Conservation (phyloP, 1,140 invertebrate species). For the Adoxophyes honmai region DNA sequence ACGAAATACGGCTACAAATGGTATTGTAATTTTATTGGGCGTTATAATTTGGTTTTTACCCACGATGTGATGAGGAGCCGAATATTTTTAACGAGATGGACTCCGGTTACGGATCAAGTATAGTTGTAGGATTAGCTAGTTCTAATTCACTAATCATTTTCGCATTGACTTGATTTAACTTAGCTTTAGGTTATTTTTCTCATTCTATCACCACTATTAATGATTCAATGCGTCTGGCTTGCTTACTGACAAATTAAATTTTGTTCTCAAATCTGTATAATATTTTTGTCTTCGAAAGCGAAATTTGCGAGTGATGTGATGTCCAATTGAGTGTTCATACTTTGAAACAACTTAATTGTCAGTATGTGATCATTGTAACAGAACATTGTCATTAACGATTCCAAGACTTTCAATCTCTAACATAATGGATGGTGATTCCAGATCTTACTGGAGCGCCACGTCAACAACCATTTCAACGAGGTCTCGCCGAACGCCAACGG, state of each 20-base stretch:
- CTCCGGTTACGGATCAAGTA: conserved; percentile 35
- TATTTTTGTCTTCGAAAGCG: no score
- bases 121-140: conserved; percentile 34
- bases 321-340: no score
- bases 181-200: neutral
- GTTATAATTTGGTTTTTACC: conserved; percentile 21
- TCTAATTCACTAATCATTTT: neutral
- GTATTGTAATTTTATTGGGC: conserved; percentile 22
- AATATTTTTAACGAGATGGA: conserved; percentile 17
- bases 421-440: conserved; percentile 64
- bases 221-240: no score
- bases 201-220: neutral
- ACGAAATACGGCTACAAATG: no score
- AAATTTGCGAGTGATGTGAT: no score
- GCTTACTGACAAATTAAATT: no score
- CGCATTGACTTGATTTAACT: no score
- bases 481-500: conserved; percentile 74
- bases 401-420: conserved; percentile 15
- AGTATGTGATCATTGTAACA: neutral
- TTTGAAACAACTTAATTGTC: neutral
- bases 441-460: conserved; percentile 92
- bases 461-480: conserved; percentile 93
- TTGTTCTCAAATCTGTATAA: no score
- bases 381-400: neutral
- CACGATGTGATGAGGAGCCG: neutral